Conservation (phyloP, 2,888 invertebrate genomes). For the Drosophila putrida region DNA sequence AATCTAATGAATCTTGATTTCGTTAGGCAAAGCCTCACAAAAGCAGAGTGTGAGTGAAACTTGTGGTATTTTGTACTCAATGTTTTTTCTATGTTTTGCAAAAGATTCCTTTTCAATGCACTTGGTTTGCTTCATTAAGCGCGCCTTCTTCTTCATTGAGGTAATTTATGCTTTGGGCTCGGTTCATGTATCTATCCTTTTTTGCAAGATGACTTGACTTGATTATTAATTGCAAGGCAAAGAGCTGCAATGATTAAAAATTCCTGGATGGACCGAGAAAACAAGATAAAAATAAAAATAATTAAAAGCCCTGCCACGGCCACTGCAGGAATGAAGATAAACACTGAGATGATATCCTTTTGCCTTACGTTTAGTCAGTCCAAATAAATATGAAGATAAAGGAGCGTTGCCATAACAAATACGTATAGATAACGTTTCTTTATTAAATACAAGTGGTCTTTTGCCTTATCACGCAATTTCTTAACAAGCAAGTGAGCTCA, state of each 20-base stretch:
- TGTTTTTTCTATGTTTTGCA: neutral
- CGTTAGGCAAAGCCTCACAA: neutral
- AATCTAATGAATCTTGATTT: slow-evolving; percentile 4
- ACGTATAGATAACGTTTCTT: neutral
- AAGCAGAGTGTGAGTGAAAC: neutral
- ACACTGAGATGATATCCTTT: neutral
- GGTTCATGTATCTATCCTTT: neutral
- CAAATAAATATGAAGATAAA: neutral
- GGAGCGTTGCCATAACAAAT: slow-evolving; percentile 1
- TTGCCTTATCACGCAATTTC: neutral
- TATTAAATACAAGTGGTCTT: neutral
- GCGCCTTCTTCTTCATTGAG: slow-evolving; percentile 1
- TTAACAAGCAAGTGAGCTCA: neutral
- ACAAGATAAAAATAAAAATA: neutral
- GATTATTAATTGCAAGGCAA: slow-evolving; percentile 2
- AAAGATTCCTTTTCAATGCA: slow-evolving; percentile 4
- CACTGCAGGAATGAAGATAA: neutral
- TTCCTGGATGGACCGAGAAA: neutral
- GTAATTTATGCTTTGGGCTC: slow-evolving; percentile 5
- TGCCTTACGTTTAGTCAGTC: neutral
- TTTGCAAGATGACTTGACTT: slow-evolving; percentile 8
- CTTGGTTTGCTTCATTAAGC: slow-evolving; percentile 6
- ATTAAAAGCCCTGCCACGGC: neutral
- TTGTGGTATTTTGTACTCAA: neutral
- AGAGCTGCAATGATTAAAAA: slow-evolving; percentile 7